Evolutionary conservation across 2,888 invertebrate genomes (phyloP).

Genomic region (Nemotelus pantherinus): DNA sequence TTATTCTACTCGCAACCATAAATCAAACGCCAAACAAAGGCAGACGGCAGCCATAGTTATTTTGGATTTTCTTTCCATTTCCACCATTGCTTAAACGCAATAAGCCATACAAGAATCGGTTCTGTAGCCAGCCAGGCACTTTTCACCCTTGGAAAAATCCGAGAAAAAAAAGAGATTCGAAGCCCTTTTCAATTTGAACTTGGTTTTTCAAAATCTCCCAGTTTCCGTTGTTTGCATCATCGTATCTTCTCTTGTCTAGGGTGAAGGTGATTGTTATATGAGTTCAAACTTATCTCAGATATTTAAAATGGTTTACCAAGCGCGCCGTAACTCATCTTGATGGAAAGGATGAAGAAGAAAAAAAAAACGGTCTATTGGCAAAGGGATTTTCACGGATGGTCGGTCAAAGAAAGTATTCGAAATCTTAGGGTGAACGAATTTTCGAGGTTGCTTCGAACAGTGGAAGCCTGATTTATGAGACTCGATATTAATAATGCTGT

Average conservation of each 20-base stretch:
- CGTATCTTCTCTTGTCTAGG: background rate
- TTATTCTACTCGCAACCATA: slow-evolving; percentile 25
- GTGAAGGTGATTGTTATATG: slow-evolving; percentile 24
- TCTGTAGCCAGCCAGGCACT: slow-evolving; percentile 1
- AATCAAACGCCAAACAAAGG: slow-evolving; percentile 36
- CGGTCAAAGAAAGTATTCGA: slow-evolving; percentile 22
- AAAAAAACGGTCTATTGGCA: slow-evolving; percentile 3
- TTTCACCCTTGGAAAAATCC: slow-evolving; percentile 30
- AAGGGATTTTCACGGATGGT: slow-evolving; percentile 37
- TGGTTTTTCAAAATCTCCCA: background rate
- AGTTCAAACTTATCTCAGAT: slow-evolving; percentile 16
- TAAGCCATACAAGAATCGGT: slow-evolving; percentile 40
- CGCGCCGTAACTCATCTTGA: slow-evolving; percentile 18
- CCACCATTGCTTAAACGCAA: slow-evolving; percentile 37
- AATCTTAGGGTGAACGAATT: slow-evolving; percentile 29
- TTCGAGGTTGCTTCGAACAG: slow-evolving; percentile 14
- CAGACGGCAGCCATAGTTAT: slow-evolving; percentile 35
- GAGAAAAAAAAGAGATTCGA: slow-evolving; percentile 17
- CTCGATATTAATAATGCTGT: slow-evolving; percentile 36
- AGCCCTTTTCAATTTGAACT: slow-evolving; percentile 31
- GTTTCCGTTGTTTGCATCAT: slow-evolving; percentile 4
- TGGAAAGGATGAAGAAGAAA: slow-evolving; percentile 9
- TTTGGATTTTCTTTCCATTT: slow-evolving; percentile 22
- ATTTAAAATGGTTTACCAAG: slow-evolving; percentile 39
- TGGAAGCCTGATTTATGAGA: slow-evolving; percentile 34